Conservation (phyloP, 1,140 invertebrate genomes). For the Drosophila melanogaster region Release_6_plus_ISO1_MT NT_037436.4:18339001-18339500, state of each 20-base stretch:
- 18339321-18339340: too few species aligned
- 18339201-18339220: not conserved
- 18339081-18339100: constrained; percentile 66
- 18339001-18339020: constrained; percentile 82
- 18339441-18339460: not conserved
- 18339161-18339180: constrained; percentile 73
- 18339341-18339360: too few species aligned
- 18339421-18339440: too few species aligned
- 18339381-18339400: too few species aligned
- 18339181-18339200: constrained; percentile 56
- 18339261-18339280: too few species aligned
- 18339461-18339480: too few species aligned
- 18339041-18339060: constrained; percentile 61
- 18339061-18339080: constrained; percentile 61
- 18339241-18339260: not conserved
- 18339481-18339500: constrained; percentile 17
- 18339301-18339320: too few species aligned
- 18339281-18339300: too few species aligned
- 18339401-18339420: too few species aligned
- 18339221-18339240: not conserved
- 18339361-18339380: too few species aligned
- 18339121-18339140: constrained; percentile 27
- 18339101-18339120: constrained; percentile 62
- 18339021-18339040: constrained; percentile 81
- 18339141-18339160: constrained; percentile 33